Evolutionary conservation across 2,113 vertebrate species (phyloP).

Genomic region (Galemys pyrenaicus): DNA sequence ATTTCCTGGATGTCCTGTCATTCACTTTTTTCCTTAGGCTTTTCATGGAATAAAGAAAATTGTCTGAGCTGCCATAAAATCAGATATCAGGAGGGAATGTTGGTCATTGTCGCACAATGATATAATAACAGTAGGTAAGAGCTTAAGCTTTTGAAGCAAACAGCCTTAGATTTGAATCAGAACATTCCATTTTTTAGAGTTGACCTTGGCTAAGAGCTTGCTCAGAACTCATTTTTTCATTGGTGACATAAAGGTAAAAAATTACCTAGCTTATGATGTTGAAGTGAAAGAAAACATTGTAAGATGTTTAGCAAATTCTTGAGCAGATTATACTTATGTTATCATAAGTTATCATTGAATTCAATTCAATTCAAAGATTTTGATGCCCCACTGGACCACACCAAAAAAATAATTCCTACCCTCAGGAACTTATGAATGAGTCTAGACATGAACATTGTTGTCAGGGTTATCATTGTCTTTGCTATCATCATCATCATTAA

Average conservation of each 20-base stretch:
- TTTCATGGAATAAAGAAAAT: neutral
- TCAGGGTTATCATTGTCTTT: neutral
- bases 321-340: neutral
- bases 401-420: neutral
- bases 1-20: neutral
- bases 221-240: neutral
- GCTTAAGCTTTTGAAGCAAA: neutral
- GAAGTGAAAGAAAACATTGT: neutral
- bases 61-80: neutral
- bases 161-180: neutral
- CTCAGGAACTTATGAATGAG: neutral
- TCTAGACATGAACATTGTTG: no score
- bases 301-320: neutral
- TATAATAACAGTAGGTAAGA: neutral
- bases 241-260: neutral
- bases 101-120: neutral
- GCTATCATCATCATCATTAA: neutral
- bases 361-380: neutral
- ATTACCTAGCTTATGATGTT: neutral
- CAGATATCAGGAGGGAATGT: neutral
- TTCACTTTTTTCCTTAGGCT: neutral
- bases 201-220: neutral
- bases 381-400: neutral
- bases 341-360: neutral
- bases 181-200: neutral